A percentile compares a stretch with the other conserved stretches of the same genome.
phyloP scores from a whole-genome alignment of 1,140 invertebrate species.

The Scaptomyza hsui region DNA sequence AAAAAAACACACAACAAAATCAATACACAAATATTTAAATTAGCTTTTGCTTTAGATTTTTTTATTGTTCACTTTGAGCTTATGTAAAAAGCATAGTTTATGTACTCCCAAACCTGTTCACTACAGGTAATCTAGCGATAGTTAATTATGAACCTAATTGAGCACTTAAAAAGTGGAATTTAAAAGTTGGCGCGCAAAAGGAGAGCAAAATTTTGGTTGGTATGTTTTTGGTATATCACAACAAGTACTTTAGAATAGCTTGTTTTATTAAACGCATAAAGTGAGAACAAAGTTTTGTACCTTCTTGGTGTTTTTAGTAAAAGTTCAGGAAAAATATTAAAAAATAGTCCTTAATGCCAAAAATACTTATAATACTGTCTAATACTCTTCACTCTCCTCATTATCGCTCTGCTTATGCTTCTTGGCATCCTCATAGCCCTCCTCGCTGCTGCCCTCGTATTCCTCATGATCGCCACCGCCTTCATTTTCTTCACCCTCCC shows the following conservation, averaged over 20 bases:
- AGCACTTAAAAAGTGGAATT: background rate
- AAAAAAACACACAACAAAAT: slow-evolving; percentile 1
- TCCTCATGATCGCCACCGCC: slow-evolving; percentile 61
- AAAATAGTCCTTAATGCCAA: too few species aligned
- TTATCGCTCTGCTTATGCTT: slow-evolving; percentile 54
- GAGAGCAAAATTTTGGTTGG: background rate
- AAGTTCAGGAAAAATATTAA: too few species aligned
- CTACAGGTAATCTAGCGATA: too few species aligned
- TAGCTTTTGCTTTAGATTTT: slow-evolving; percentile 60
- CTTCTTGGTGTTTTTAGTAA: too few species aligned
- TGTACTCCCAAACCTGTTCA: background rate
- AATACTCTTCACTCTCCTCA: slow-evolving; percentile 70
- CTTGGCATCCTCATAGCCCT: slow-evolving; percentile 70
- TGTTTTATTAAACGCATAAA: too few species aligned
- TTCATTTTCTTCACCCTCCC: slow-evolving; percentile 36
- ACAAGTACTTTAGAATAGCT: too few species aligned
- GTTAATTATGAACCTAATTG: background rate
- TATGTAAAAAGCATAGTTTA: slow-evolving; percentile 38
- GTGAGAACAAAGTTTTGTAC: too few species aligned
- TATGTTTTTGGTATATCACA: slow-evolving; percentile 46
- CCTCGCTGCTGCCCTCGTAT: slow-evolving; percentile 75
- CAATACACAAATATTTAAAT: slow-evolving; percentile 62
- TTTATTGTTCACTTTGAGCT: slow-evolving; percentile 17
- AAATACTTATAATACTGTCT: slow-evolving; percentile 5
- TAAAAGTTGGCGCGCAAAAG: background rate